phyloP scores from a whole-genome alignment of 2,888 invertebrate species.

The Hyppa rectilinea region DNA sequence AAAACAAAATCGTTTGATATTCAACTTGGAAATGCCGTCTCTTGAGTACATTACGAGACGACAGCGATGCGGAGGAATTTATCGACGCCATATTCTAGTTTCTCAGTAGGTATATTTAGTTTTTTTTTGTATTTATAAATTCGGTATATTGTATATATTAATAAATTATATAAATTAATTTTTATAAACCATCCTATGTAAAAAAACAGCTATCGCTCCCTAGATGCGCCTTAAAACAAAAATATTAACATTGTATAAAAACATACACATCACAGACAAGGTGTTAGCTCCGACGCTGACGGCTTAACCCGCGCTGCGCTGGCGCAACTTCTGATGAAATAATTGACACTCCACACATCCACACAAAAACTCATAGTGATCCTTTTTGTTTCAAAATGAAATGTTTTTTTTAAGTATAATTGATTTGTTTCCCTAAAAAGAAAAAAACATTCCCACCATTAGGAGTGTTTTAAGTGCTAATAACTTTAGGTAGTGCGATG shows the following conservation, averaged over 20 bases:
- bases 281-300: constrained; percentile 57
- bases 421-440: constrained; percentile 71
- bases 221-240: background rate
- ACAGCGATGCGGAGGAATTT: no score
- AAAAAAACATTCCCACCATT: constrained; percentile 75
- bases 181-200: no score
- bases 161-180: no score
- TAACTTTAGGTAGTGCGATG: constrained; percentile 42
- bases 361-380: constrained; percentile 72
- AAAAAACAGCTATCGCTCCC: background rate
- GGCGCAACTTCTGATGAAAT: constrained; percentile 82
- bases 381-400: constrained; percentile 66
- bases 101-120: no score
- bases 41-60: no score
- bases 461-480: constrained; percentile 50
- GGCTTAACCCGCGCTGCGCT: constrained; percentile 69
- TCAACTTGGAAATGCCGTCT: no score
- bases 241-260: constrained; percentile 20
- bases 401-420: constrained; percentile 66
- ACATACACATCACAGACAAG: constrained; percentile 47
- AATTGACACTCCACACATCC: constrained; percentile 82
- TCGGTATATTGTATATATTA: no score
- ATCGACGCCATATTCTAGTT: no score
- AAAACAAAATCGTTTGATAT: no score
- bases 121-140: no score